These are phyloP conservation scores for Pheosia tremula DNA, from an alignment of 2,888 invertebrate species.

Conservation along the genomic window DNA sequence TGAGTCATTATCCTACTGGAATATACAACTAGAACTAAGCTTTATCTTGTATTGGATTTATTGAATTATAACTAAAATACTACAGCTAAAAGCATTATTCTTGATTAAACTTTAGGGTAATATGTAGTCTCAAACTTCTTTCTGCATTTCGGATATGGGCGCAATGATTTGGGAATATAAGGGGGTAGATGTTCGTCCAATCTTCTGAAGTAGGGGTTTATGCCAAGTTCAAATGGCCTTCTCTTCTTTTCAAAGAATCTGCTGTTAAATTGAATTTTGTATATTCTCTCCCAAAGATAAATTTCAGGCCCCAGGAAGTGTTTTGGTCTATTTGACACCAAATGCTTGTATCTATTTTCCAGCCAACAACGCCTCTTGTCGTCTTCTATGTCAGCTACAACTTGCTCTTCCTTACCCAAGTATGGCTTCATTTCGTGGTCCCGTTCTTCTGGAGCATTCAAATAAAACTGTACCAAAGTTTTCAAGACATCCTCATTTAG, in stretches of 20 bases:
- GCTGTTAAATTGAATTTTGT: constrained; percentile 89
- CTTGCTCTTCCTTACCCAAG: constrained; percentile 83
- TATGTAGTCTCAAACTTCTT: constrained; percentile 88
- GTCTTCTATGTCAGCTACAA: constrained; percentile 88
- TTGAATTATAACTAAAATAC: constrained; percentile 19
- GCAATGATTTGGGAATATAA: constrained; percentile 88
- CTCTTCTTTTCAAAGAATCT: constrained; percentile 87
- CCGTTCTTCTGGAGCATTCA: constrained; percentile 87
- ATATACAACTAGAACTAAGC: too few species aligned
- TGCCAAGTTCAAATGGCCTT: constrained; percentile 87
- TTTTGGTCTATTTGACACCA: constrained; percentile 88
- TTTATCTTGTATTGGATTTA: constrained; percentile 4
- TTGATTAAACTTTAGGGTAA: constrained; percentile 83
- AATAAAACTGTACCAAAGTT: constrained; percentile 89
- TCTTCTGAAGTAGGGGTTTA: constrained; percentile 85
- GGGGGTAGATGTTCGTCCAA: constrained; percentile 87
- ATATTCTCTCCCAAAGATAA: constrained; percentile 93
- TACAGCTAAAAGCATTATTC: constrained; percentile 20
- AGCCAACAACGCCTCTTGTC: constrained; percentile 88
- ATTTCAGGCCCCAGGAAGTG: constrained; percentile 87
- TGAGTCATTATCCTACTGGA: too few species aligned
- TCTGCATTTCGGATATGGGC: constrained; percentile 85
- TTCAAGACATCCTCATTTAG: constrained; percentile 92
- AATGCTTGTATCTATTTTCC: constrained; percentile 87
- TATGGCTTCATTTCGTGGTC: constrained; percentile 89